Conservation (phyloP, 2,888 invertebrate species). For the Rotaria sp. region DNA sequence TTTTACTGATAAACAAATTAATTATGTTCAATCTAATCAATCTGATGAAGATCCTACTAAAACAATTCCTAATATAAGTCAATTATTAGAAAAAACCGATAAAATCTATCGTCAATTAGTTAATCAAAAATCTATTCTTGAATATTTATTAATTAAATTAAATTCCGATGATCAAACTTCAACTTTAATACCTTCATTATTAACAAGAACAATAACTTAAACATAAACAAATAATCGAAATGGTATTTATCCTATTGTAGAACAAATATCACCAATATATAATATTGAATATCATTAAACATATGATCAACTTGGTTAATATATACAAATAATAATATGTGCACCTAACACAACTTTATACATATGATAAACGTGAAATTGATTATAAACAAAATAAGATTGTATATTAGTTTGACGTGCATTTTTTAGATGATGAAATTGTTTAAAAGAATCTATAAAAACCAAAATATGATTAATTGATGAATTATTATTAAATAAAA, state of each 20-base stretch:
- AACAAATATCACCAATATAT: conserved; percentile 84
- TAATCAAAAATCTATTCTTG: conserved; percentile 77
- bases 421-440: conserved; percentile 60
- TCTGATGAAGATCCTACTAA: conserved; percentile 87
- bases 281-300: conserved; percentile 86
- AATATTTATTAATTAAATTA: conserved; percentile 73
- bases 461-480: conserved; percentile 67
- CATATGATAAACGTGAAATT: conserved; percentile 36
- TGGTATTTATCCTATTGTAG: conserved; percentile 78
- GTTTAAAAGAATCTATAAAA: neutral
- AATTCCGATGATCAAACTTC: conserved; percentile 61
- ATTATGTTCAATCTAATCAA: conserved; percentile 92
- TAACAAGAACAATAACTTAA: neutral
- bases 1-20: conserved; percentile 78
- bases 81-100: conserved; percentile 84
- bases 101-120: conserved; percentile 76
- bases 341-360: conserved; percentile 34
- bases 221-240: neutral
- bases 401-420: conserved; percentile 82
- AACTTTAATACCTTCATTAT: neutral
- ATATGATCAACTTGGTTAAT: conserved; percentile 78
- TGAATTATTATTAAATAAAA: conserved; percentile 79
- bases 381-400: conserved; percentile 82
- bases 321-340: conserved; percentile 55
- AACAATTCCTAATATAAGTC: conserved; percentile 81